Evolutionary conservation across 1,140 invertebrate species (phyloP).

Genomic region (Bombus sylvicola): DNA sequence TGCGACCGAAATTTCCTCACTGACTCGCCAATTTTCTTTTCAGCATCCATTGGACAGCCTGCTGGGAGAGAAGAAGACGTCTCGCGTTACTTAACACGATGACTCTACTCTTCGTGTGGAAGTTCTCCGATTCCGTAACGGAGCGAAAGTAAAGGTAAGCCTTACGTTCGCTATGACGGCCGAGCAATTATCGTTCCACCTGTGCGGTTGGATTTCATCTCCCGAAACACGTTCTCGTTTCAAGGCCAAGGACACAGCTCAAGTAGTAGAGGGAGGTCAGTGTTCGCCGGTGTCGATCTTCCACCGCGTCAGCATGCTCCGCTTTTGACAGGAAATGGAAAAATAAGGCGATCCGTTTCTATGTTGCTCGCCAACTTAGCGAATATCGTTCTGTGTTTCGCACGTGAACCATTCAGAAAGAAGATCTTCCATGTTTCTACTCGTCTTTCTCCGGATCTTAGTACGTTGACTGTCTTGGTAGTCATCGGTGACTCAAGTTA

Average conservation of each 20-base stretch:
- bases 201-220: constrained; percentile 52
- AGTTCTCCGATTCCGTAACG: constrained; percentile 40
- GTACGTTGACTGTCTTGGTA: too few relatives aligned
- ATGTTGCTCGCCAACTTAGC: not conserved
- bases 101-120: not conserved
- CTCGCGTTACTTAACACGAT: not conserved
- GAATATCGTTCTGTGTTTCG: not conserved
- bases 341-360: not conserved
- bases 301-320: not conserved
- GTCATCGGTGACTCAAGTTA: too few relatives aligned
- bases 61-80: not conserved
- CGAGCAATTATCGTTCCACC: constrained; percentile 53
- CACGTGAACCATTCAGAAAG: not conserved
- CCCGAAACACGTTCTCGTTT: constrained; percentile 55
- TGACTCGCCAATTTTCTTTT: too few relatives aligned
- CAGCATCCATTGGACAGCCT: not conserved
- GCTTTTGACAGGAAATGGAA: constrained; percentile 15
- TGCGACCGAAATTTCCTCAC: too few relatives aligned
- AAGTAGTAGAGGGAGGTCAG: constrained; percentile 55
- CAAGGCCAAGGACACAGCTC: constrained; percentile 48
- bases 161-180: constrained; percentile 43
- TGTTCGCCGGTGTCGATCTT: constrained; percentile 39
- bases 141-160: constrained; percentile 45
- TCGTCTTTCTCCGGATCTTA: not conserved
- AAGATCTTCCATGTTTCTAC: not conserved